Evolutionary conservation across 2,113 vertebrate species (phyloP), one percentile per base, ranked within the genome.

Genomic region (Entomyzon cyanotis): DNA sequence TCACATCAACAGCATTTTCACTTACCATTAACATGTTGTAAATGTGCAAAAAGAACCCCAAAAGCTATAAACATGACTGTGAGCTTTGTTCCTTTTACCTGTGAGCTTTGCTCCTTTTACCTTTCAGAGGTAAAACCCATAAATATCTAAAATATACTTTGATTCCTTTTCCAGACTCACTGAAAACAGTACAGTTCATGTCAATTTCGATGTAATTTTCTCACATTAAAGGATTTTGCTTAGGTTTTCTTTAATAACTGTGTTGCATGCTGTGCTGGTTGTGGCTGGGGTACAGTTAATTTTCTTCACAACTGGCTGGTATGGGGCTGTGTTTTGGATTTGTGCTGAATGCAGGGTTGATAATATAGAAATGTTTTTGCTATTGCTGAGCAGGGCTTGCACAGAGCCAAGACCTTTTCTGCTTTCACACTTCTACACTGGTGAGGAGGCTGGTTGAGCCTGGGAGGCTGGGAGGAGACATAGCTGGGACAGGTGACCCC

Each of bases 391-490:
- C 52, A 8, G 44, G 25, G 17, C 25, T 68, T 18, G 18, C 44
- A 50, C 20, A 68, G 21, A 68, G 21, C 21, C 44, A 35, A 52
- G 27, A 31, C 21, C 21, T 59, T 37, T 37, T 4, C 37, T 86
- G 71, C 37, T 68, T 31, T 18, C 3, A 7, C 18, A 3, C 1
- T 44, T 20, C 62, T 21, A 22, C 2, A 0, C 35, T 35, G 71
- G 44, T 0, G 2, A 42, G 52, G 7, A 8, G 12, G 16, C 1
- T 67, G 60, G 15, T 3, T 2, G 15, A 56, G 20, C 30, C 0
- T 14, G 27, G 5, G 33, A 53, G 33, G 21, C 2, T 39, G 28
- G 28, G 42, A 67, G 17, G 70, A 49, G 25, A 58, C 35, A 42
- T 31, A 59, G 71, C 14, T 4, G 3, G 44, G 44, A 67, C 25